phyloP scores from a whole-genome alignment of 2,888 invertebrate species.

The Coenonympha arcania region DNA sequence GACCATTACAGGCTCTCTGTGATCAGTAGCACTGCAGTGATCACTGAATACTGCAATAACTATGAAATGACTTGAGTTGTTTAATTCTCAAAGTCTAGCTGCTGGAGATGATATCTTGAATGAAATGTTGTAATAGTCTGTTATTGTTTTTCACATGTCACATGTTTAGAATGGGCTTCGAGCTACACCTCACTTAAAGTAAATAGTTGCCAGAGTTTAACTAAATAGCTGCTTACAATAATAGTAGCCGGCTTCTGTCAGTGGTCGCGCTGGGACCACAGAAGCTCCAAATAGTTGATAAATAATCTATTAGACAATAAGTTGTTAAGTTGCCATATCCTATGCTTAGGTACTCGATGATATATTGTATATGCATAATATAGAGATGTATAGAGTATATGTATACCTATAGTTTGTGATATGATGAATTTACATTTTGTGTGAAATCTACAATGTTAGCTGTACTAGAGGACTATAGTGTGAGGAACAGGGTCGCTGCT shows the following conservation, averaged over 20 bases:
- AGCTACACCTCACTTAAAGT: background rate
- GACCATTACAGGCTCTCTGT: slow-evolving; percentile 24
- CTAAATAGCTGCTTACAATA: background rate
- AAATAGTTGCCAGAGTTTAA: background rate
- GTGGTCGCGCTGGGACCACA: slow-evolving; percentile 5
- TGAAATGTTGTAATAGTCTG: background rate
- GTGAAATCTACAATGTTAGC: slow-evolving; percentile 53
- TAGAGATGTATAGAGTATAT: slow-evolving; percentile 60
- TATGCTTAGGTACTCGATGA: slow-evolving; percentile 71
- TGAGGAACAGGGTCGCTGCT: slow-evolving; percentile 16
- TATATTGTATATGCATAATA: slow-evolving; percentile 55
- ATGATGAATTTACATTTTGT: slow-evolving; percentile 71
- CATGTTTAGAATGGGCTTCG: background rate
- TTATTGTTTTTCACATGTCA: background rate
- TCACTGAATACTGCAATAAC: background rate
- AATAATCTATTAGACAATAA: slow-evolving; percentile 72
- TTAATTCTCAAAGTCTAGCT: slow-evolving; percentile 1
- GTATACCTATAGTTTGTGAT: slow-evolving; percentile 72
- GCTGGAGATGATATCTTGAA: background rate
- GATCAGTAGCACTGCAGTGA: slow-evolving; percentile 5
- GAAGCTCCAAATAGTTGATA: slow-evolving; percentile 26
- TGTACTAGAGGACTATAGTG: slow-evolving; percentile 33
- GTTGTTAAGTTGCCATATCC: slow-evolving; percentile 73
- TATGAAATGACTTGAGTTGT: no score
- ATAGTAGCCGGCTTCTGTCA: slow-evolving; percentile 2